Evolutionary conservation across 1,140 invertebrate genomes (phyloP).

Genomic region (Oryzaephilus surinamensis): DNA sequence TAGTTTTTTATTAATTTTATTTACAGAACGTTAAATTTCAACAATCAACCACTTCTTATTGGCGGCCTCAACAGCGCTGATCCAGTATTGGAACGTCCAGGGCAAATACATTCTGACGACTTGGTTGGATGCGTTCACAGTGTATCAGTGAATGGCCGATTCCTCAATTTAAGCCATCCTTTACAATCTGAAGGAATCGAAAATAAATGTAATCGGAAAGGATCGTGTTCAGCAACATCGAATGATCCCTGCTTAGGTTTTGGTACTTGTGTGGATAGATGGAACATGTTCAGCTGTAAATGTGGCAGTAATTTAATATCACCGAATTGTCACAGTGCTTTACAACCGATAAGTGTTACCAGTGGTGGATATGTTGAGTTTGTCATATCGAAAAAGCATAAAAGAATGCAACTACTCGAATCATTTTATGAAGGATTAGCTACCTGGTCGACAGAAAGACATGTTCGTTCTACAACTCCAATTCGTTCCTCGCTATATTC

Average conservation of each 20-base stretch:
- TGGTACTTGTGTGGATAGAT: constrained; percentile 71
- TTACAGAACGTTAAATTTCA: constrained; percentile 79
- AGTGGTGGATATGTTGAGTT: constrained; percentile 71
- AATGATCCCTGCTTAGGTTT: constrained; percentile 49
- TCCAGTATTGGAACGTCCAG: constrained; percentile 72
- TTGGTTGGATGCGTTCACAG: constrained; percentile 88
- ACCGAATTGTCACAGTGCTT: constrained; percentile 64
- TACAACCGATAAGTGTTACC: constrained; percentile 67
- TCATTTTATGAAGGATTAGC: constrained; percentile 62
- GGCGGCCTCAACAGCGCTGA: constrained; percentile 77
- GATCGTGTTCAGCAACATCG: constrained; percentile 43
- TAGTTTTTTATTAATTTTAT: constrained; percentile 7
- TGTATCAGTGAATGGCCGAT: constrained; percentile 73
- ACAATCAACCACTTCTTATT: constrained; percentile 73
- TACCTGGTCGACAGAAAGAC: constrained; percentile 52
- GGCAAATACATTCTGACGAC: constrained; percentile 83
- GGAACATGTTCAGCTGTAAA: constrained; percentile 61
- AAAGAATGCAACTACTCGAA: constrained; percentile 72
- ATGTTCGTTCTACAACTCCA: constrained; percentile 18
- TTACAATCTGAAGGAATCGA: constrained; percentile 59
- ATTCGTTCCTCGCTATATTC: too few species aligned
- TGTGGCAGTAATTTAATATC: constrained; percentile 59
- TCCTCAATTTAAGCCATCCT: constrained; percentile 68
- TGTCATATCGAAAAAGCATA: constrained; percentile 70
- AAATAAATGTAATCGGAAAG: constrained; percentile 60